phyloP scores from a whole-genome alignment of 2,888 invertebrate genomes.

The Plagodis dolabraria region DNA sequence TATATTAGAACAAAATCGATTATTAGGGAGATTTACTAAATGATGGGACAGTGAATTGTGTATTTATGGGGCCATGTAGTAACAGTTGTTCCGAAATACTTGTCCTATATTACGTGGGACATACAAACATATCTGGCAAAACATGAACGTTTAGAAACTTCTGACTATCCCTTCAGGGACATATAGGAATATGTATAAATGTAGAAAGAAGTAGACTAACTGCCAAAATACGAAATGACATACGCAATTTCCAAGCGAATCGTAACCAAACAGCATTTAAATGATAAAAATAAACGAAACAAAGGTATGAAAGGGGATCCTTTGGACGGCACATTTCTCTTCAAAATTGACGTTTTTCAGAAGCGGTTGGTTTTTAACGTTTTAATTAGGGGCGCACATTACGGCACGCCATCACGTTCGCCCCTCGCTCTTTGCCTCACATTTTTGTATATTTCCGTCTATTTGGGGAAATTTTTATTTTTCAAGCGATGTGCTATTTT shows the following conservation, averaged over 20 bases:
- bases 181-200: too few relatives aligned
- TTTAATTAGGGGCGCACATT: conserved; percentile 85
- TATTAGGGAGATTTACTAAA: too few relatives aligned
- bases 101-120: too few relatives aligned
- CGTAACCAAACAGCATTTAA: conserved; percentile 61
- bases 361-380: conserved; percentile 83
- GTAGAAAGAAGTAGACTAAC: neutral
- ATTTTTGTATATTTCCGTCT: conserved; percentile 85
- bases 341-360: conserved; percentile 84
- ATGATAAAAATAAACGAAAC: conserved; percentile 71
- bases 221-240: conserved; percentile 21
- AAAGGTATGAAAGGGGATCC: conserved; percentile 77
- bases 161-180: too few relatives aligned
- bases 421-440: conserved; percentile 81
- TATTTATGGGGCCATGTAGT: too few relatives aligned
- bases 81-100: too few relatives aligned
- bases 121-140: too few relatives aligned
- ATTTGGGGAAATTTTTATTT: conserved; percentile 84
- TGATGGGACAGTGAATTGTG: too few relatives aligned
- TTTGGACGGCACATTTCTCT: conserved; percentile 82
- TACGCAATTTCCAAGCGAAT: conserved; percentile 58
- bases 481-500: conserved; percentile 84
- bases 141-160: too few relatives aligned
- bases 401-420: conserved; percentile 81
- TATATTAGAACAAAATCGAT: too few relatives aligned